These are phyloP conservation scores for Tinea semifulvella DNA, from an alignment of 2,888 invertebrate species.

Conservation along the genomic window DNA sequence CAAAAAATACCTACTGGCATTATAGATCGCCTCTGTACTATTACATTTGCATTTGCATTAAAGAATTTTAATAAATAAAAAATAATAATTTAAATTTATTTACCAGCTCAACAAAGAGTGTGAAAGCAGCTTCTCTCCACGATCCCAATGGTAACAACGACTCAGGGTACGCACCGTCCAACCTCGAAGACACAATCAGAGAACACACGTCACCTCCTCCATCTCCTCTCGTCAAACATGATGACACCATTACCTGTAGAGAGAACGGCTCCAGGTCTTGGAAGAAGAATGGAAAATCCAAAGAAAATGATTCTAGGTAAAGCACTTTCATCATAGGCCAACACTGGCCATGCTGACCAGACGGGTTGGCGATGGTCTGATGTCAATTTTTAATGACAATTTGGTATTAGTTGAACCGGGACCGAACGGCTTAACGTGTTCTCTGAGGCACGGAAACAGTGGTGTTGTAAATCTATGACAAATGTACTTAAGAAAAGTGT, in stretches of 20 bases:
- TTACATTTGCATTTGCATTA: background rate
- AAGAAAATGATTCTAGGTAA: slow-evolving; percentile 47
- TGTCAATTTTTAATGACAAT: too few species aligned
- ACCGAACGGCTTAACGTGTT: too few species aligned
- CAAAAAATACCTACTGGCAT: too few species aligned
- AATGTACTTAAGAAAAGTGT: too few species aligned
- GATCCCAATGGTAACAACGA: slow-evolving; percentile 87
- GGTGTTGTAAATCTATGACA: too few species aligned
- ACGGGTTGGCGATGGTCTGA: too few species aligned
- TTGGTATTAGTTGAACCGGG: too few species aligned
- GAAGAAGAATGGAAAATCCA: slow-evolving; percentile 54
- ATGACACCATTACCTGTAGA: slow-evolving; percentile 45
- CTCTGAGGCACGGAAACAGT: too few species aligned
- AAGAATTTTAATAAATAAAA: background rate
- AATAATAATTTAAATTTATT: slow-evolving; percentile 8
- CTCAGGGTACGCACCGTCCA: slow-evolving; percentile 81
- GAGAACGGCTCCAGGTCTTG: slow-evolving; percentile 28
- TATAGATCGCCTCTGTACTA: too few species aligned
- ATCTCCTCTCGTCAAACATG: slow-evolving; percentile 55
- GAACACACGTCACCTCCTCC: slow-evolving; percentile 67
- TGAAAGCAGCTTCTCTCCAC: slow-evolving; percentile 55
- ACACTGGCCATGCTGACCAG: too few species aligned
- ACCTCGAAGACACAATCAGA: slow-evolving; percentile 59
- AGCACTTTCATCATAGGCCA: too few species aligned
- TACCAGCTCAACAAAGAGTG: slow-evolving; percentile 38